Conservation (phyloP, 2,113 vertebrate genomes). For the Megaptera novaeangliae region DNA sequence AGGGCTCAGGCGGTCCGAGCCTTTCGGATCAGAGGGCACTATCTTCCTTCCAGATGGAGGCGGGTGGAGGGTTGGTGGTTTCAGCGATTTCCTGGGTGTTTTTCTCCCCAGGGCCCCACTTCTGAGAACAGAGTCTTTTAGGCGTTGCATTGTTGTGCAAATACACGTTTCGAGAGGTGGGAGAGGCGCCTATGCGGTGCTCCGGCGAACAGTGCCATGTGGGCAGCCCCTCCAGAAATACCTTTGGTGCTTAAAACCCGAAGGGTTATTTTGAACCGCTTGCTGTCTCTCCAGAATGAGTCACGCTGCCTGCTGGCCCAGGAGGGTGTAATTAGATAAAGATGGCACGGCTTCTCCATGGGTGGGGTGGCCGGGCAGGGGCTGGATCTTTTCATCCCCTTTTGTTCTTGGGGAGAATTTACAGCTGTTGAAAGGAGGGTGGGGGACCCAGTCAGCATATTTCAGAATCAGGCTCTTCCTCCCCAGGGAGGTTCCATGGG, state of each 20-base stretch:
- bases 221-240: conserved; percentile 15
- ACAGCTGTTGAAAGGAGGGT: not conserved
- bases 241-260: not conserved
- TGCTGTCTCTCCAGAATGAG: conserved; percentile 19
- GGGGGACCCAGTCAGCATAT: accelerated
- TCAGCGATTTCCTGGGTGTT: not conserved
- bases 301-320: conserved; percentile 10
- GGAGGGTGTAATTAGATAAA: conserved; percentile 13
- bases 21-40: accelerated
- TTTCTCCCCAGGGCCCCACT: not conserved
- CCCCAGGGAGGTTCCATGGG: accelerated
- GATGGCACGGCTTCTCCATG: not conserved
- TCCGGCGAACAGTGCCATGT: not conserved
- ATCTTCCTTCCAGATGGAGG: not conserved
- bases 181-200: accelerated
- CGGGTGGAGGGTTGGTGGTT: not conserved
- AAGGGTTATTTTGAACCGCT: conserved; percentile 28
- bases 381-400: not conserved
- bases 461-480: not conserved
- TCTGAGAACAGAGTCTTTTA: not conserved
- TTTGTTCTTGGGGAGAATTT: not conserved
- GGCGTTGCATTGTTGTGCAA: accelerated
- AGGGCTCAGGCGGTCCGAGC: conserved; percentile 37
- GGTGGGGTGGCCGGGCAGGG: not conserved
- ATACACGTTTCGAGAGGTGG: accelerated